A percentile compares a stretch with the other conserved stretches of the same genome.
phyloP scores from a whole-genome alignment of 2,113 vertebrate species.

The Motacilla alba region DNA sequence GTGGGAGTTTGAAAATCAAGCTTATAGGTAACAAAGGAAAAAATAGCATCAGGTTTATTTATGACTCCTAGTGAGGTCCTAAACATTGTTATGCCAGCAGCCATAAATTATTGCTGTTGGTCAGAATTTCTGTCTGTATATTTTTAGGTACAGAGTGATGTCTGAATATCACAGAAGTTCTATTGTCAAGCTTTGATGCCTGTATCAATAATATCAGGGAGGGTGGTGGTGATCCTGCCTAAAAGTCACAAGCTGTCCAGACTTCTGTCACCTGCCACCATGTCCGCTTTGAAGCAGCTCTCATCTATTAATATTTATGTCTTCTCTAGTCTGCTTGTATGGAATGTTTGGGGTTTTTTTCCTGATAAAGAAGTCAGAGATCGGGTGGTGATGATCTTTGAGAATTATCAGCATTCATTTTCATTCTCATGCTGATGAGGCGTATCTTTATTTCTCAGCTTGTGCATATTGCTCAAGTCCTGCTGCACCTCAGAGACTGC shows the following conservation, averaged over 20 bases:
- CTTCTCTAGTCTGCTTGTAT: not conserved
- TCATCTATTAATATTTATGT: conserved; percentile 72
- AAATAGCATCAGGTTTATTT: not conserved
- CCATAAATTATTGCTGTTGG: not conserved
- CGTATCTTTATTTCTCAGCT: conserved; percentile 39
- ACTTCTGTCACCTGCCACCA: conserved; percentile 53
- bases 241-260: conserved; percentile 34
- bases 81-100: not conserved
- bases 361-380: conserved; percentile 47
- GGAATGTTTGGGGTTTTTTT: not conserved
- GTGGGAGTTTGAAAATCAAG: not conserved
- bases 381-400: conserved; percentile 67
- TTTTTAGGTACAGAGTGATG: not conserved
- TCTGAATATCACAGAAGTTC: conserved; percentile 61
- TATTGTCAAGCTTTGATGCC: conserved; percentile 70
- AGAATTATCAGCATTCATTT: conserved; percentile 39
- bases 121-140: not conserved
- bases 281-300: not conserved
- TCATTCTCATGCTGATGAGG: conserved; percentile 70
- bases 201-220: conserved; percentile 48
- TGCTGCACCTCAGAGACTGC: not conserved
- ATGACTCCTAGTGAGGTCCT: not conserved
- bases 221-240: not conserved
- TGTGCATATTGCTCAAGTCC: conserved; percentile 21
- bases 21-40: not conserved